These are phyloP conservation scores for Habropoda laboriosa DNA, from an alignment of 1,140 invertebrate species.

Conservation along the genomic window DNA sequence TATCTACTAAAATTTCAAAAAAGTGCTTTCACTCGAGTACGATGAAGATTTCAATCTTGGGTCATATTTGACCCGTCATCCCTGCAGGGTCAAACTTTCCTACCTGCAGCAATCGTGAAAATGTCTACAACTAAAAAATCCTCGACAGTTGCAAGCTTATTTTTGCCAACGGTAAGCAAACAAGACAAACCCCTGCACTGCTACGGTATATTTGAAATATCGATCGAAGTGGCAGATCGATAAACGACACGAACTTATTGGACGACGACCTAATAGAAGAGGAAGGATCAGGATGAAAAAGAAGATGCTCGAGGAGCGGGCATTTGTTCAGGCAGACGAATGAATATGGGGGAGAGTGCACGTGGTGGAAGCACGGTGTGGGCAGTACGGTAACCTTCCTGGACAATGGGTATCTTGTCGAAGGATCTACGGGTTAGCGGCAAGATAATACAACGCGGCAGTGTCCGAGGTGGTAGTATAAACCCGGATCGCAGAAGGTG, in stretches of 20 bases:
- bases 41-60: too few species aligned
- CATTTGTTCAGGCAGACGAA: conserved; percentile 19
- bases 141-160: too few species aligned
- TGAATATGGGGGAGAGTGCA: conserved; percentile 7
- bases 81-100: too few species aligned
- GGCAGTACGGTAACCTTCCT: conserved; percentile 38
- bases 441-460: conserved; percentile 39
- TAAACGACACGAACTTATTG: too few species aligned
- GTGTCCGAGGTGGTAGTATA: conserved; percentile 31
- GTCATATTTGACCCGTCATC: too few species aligned
- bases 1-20: too few species aligned
- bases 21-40: too few species aligned
- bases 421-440: conserved; percentile 44
- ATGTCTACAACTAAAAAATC: too few species aligned
- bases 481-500: conserved; percentile 32
- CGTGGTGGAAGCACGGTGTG: conserved; percentile 13
- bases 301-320: neutral
- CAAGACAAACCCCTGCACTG: too few species aligned
- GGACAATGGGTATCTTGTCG: conserved; percentile 45
- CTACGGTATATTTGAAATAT: too few species aligned
- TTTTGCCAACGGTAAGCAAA: neutral
- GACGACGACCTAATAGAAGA: neutral
- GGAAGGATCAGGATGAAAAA: neutral
- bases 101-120: too few species aligned
- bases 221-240: too few species aligned